phyloP scores from a whole-genome alignment of 2,888 invertebrate genomes.

The Stenchaetothrips biformis region DNA sequence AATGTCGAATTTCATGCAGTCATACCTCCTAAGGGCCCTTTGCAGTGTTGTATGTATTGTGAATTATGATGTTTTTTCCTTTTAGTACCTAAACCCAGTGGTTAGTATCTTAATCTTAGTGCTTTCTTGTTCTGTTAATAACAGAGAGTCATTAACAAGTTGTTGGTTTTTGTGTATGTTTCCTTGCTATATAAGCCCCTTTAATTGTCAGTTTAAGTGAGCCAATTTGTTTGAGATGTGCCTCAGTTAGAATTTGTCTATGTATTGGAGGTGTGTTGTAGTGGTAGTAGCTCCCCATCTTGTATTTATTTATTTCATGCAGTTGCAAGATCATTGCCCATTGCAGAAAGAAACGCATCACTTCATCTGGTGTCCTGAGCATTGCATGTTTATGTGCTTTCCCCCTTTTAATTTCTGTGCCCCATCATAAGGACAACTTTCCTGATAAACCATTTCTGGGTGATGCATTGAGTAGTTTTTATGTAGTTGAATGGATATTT shows the following conservation, averaged over 20 bases:
- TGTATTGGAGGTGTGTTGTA: not conserved
- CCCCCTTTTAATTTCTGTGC: not conserved
- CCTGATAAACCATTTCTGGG: not conserved
- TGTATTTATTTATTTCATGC: conserved; percentile 20
- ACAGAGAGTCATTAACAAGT: conserved; percentile 12
- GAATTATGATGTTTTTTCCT: not conserved
- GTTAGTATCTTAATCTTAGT: conserved; percentile 15
- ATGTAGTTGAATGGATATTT: conserved; percentile 11
- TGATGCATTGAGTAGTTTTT: conserved; percentile 14
- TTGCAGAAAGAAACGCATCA: conserved; percentile 1
- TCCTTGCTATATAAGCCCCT: not conserved
- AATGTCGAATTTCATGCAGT: conserved; percentile 8
- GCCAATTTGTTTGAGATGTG: conserved; percentile 7
- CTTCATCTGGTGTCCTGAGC: not conserved
- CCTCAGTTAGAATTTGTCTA: not conserved
- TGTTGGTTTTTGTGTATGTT: conserved; percentile 7
- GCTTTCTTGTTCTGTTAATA: conserved; percentile 19
- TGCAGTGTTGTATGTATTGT: not conserved
- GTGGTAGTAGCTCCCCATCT: conserved; percentile 4
- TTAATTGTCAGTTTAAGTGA: conserved; percentile 1
- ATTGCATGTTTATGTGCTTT: not conserved
- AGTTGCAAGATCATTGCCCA: not conserved
- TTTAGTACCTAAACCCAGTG: conserved; percentile 9
- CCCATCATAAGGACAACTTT: not conserved
- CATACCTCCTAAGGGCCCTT: conserved; percentile 3